Conservation (phyloP, 2,113 vertebrate genomes). For the Myrmophylax atrothorax region DNA sequence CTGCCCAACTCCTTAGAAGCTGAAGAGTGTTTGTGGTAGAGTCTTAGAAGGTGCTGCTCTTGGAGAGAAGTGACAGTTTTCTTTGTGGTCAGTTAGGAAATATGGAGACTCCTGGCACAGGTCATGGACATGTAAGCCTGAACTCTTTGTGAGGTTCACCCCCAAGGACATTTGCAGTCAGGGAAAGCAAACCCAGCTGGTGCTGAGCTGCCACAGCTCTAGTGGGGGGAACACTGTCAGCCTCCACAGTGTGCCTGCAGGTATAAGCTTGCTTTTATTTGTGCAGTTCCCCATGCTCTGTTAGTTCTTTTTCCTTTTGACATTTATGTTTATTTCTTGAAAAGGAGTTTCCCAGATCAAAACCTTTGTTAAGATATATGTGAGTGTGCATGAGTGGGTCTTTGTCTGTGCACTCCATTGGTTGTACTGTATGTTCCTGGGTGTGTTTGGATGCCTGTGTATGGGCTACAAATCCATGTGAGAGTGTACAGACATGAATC, state of each 20-base stretch:
- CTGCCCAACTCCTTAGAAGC: neutral
- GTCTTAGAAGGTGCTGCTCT: neutral
- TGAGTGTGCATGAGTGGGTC: neutral
- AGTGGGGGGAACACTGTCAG: neutral
- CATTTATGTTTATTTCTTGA: neutral
- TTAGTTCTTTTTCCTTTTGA: neutral
- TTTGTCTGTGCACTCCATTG: neutral
- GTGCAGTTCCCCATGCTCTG: neutral
- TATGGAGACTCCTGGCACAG: neutral
- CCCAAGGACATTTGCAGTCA: neutral
- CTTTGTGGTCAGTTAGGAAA: neutral
- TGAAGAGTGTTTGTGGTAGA: neutral
- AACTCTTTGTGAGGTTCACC: neutral
- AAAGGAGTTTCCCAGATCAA: slow-evolving; percentile 7
- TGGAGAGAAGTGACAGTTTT: neutral
- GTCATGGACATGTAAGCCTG: neutral
- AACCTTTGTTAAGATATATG: neutral
- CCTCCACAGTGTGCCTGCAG: neutral
- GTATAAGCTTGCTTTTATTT: neutral
- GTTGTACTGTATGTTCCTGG: neutral
- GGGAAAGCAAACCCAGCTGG: neutral
- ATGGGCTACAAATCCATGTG: neutral
- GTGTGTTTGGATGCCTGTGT: neutral
- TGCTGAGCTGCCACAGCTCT: neutral
- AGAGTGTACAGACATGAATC: neutral